A percentile compares a stretch with the other conserved stretches of the same genome.
Evolutionary conservation across 2,113 vertebrate genomes (phyloP).

Genomic region (Mohoua ochrocephala): DNA sequence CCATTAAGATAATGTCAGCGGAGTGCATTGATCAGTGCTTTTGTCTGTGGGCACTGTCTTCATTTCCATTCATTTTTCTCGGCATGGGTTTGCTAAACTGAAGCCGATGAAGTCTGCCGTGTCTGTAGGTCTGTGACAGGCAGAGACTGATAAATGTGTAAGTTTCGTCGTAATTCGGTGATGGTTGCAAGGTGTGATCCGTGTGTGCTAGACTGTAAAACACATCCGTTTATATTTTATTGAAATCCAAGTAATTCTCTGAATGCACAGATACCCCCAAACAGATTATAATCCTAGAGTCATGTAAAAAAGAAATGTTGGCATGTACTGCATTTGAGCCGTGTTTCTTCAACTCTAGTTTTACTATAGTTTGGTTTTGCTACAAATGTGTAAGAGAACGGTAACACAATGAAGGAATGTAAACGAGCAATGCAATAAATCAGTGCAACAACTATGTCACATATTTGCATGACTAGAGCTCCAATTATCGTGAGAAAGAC

Average conservation of each 20-base stretch:
- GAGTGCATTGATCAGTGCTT: constrained; percentile 18
- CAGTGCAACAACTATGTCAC: background rate
- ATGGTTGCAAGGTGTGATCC: background rate
- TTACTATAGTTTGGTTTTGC: constrained; percentile 8
- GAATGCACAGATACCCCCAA: background rate
- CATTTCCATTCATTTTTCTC: background rate
- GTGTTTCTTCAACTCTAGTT: background rate
- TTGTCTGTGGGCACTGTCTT: constrained; percentile 45
- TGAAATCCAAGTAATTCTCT: background rate
- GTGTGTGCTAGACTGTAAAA: background rate
- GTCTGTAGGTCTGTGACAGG: background rate
- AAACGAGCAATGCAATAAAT: background rate
- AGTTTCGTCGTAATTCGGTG: background rate
- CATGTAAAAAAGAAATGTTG: background rate
- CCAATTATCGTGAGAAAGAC: background rate
- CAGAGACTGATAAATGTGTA: background rate
- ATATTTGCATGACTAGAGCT: background rate
- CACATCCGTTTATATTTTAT: background rate
- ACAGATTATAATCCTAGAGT: background rate
- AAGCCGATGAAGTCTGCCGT: background rate
- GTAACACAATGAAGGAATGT: constrained; percentile 6
- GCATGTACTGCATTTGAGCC: background rate
- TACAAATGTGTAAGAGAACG: background rate
- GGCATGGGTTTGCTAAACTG: background rate
- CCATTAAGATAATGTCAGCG: constrained; percentile 3